Conservation (phyloP, 2,113 vertebrate species). For the Erythrolamprus reginae region DNA sequence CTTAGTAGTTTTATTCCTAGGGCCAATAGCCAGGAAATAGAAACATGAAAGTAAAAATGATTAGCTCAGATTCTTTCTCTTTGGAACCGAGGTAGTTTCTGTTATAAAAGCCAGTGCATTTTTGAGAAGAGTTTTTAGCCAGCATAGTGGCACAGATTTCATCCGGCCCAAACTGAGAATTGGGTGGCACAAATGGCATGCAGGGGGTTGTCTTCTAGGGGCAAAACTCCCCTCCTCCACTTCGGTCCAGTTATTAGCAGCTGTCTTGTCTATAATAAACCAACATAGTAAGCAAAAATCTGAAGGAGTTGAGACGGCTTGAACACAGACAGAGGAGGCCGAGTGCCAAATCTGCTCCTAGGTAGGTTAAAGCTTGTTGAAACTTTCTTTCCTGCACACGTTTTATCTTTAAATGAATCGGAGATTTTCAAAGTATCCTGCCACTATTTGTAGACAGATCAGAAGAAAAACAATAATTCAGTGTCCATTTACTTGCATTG, state of each 20-base stretch:
- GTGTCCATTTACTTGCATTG: neutral
- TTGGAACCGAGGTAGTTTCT: neutral
- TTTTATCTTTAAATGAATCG: neutral
- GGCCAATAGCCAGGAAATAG: neutral
- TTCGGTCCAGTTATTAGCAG: neutral
- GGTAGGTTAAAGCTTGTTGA: neutral
- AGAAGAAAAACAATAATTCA: neutral
- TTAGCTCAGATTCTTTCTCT: neutral
- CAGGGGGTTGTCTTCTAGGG: neutral
- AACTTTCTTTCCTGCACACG: neutral
- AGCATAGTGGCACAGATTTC: neutral
- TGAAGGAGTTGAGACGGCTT: neutral
- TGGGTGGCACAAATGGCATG: neutral
- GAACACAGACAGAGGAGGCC: neutral
- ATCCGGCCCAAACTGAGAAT: slow-evolving; percentile 2
- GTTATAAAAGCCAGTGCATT: neutral
- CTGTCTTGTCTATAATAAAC: neutral
- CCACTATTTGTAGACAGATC: neutral
- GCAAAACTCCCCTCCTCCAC: neutral
- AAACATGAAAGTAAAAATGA: neutral
- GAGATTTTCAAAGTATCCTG: neutral
- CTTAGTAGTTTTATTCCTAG: neutral
- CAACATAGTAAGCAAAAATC: neutral
- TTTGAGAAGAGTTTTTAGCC: neutral
- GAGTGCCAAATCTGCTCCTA: neutral